These are phyloP conservation scores for Pogonomyrmex barbatus DNA, from an alignment of 1,140 invertebrate species.

Conservation along the genomic window DNA sequence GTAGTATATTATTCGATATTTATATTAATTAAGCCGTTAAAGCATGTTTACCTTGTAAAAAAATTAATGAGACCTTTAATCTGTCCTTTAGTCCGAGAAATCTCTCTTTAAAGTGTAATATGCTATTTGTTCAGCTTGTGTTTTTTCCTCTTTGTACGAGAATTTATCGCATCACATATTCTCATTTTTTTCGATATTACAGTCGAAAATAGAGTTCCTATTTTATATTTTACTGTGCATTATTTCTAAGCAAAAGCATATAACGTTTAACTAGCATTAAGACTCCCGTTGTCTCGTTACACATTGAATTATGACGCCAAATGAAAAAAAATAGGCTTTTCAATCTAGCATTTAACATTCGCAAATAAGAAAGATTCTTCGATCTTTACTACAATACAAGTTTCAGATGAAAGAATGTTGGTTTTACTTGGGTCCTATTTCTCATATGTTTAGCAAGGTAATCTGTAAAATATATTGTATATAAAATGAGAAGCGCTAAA, in stretches of 20 bases:
- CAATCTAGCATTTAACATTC: not conserved
- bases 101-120: not conserved
- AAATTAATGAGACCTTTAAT: not conserved
- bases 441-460: not conserved
- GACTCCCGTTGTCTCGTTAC: not conserved
- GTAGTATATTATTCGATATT: not conserved
- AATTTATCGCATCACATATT: not conserved
- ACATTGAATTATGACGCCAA: too few species aligned
- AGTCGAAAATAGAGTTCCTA: not conserved
- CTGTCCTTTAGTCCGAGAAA: not conserved
- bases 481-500: not conserved
- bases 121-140: not conserved
- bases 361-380: not conserved
- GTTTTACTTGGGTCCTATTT: not conserved
- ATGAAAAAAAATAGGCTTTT: too few species aligned
- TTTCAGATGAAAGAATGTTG: not conserved
- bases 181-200: constrained; percentile 12
- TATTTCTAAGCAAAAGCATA: not conserved
- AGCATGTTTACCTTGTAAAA: not conserved
- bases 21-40: not conserved
- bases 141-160: not conserved
- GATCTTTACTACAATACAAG: not conserved
- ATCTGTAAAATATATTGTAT: not conserved
- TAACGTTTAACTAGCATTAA: not conserved
- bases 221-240: not conserved